Evolutionary conservation across 1,140 invertebrate species (phyloP).

Genomic region (Ditylenchus dipsaci): DNA sequence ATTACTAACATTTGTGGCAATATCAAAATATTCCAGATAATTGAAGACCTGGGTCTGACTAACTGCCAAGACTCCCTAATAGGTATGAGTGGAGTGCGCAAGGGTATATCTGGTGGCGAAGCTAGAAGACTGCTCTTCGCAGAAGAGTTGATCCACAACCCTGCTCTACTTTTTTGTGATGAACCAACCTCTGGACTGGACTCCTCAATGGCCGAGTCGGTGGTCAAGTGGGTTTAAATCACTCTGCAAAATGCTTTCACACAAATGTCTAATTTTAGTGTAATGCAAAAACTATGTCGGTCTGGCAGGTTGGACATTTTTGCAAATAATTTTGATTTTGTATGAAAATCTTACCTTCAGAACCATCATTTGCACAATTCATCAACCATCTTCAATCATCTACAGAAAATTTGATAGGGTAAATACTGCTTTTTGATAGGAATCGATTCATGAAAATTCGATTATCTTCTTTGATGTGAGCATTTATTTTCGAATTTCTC

Average conservation of each 20-base stretch:
- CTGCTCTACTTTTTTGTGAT: slow-evolving; percentile 74
- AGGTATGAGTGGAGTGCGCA: slow-evolving; percentile 45
- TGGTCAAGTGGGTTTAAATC: slow-evolving; percentile 60
- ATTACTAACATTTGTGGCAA: no score
- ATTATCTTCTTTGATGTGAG: no score
- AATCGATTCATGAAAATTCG: no score
- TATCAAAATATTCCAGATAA: slow-evolving; percentile 35
- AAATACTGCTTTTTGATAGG: background rate
- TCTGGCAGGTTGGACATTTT: slow-evolving; percentile 63
- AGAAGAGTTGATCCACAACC: slow-evolving; percentile 68
- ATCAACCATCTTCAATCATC: slow-evolving; percentile 79
- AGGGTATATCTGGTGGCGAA: slow-evolving; percentile 60
- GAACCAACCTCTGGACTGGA: slow-evolving; percentile 77
- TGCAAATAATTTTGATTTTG: background rate
- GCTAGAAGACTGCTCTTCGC: slow-evolving; percentile 61
- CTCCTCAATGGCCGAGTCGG: slow-evolving; percentile 71
- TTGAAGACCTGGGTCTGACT: slow-evolving; percentile 52
- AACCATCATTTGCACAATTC: slow-evolving; percentile 76
- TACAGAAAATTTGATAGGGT: slow-evolving; percentile 72
- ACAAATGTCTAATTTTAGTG: slow-evolving; percentile 54
- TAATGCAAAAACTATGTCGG: slow-evolving; percentile 65
- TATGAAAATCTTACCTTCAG: background rate
- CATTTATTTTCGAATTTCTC: no score
- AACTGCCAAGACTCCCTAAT: slow-evolving; percentile 55
- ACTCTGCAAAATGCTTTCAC: no score